phyloP scores from a whole-genome alignment of 2,113 vertebrate genomes.

The Cebidichthys violaceus region DNA sequence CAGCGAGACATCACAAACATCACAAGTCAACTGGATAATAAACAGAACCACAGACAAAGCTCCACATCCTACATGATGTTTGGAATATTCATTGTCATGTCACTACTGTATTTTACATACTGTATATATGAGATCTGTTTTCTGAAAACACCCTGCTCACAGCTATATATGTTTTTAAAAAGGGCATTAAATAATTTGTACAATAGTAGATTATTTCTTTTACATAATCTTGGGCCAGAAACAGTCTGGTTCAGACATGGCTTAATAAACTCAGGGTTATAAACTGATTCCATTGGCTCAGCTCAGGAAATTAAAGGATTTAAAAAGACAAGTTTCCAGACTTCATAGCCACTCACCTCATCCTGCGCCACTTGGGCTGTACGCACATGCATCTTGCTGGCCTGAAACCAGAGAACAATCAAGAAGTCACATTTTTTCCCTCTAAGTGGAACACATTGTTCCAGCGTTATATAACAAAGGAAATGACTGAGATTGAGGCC shows the following conservation, averaged over 20 bases:
- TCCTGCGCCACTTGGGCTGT: conserved; percentile 89
- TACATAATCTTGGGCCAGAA: neutral
- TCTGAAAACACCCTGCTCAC: neutral
- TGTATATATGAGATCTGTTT: neutral
- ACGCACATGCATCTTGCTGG: conserved; percentile 73
- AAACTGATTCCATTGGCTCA: neutral
- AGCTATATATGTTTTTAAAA: neutral
- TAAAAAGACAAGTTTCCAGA: conserved; percentile 34
- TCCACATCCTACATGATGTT: neutral
- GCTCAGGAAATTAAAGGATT: conserved; percentile 38
- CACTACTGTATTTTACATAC: neutral
- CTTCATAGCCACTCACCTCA: conserved; percentile 85
- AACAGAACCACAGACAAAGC: neutral
- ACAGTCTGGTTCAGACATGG: neutral
- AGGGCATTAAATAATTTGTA: neutral
- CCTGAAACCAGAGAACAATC: conserved; percentile 70
- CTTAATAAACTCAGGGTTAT: neutral
- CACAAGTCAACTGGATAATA: neutral
- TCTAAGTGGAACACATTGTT: conserved; percentile 26
- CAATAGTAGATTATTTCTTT: neutral
- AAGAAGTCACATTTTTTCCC: conserved; percentile 18
- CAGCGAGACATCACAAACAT: neutral
- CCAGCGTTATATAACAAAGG: conserved; percentile 6
- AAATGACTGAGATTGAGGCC: neutral
- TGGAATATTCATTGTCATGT: neutral